Evolutionary conservation across 64 coral and sea anemone species (phyloP), one percentile per base, ranked within the genome.

Genomic region (Porites lutea): DNA sequence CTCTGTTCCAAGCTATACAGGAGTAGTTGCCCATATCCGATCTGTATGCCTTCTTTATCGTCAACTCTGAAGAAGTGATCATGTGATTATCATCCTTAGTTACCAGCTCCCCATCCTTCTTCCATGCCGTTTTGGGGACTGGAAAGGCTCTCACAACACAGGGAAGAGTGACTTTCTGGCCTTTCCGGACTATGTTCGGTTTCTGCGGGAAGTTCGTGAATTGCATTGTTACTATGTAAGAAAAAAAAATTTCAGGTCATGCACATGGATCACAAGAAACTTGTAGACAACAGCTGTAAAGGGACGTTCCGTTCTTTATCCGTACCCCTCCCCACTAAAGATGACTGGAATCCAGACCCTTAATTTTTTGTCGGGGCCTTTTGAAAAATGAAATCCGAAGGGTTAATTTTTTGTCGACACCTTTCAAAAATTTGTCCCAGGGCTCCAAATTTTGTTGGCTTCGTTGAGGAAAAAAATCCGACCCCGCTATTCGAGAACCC

Each of bases 91-190:
- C 54, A 27, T 87, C 91, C 44, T 92, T 89, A 11, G 68, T 88
- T 43, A 97, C 83, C 75, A 78, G 59, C 23, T 79, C 87, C 13
- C 95, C 95, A 66, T 93, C 88, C 80, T 77, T 97, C 60, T 97
- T 97, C 95, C 95, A 97, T 46, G 95, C 90, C 59, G 87, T 57
- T 13, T 62, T 51, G 13, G 95, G 79, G 46, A 45, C n/a, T 59
- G 95, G 95, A 13, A 54, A n/a, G 58, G 86, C 95, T 11, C 16
- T 74, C 0, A 92, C 95, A 47, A n/a, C 13, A 68, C 95, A 97
- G 3, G 61, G 71, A 47, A 97, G 86, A 5, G 19, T 94, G 3
- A 50, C 81, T 27, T 60, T 12, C 46, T 65, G 16, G 44, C 81
- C 80, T 20, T n/a, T n/a, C n/a, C n/a, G n/a, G n/a, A 45, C 62